Evolutionary conservation across 2,888 invertebrate genomes (phyloP).

Genomic region (Brachypterus glaber): DNA sequence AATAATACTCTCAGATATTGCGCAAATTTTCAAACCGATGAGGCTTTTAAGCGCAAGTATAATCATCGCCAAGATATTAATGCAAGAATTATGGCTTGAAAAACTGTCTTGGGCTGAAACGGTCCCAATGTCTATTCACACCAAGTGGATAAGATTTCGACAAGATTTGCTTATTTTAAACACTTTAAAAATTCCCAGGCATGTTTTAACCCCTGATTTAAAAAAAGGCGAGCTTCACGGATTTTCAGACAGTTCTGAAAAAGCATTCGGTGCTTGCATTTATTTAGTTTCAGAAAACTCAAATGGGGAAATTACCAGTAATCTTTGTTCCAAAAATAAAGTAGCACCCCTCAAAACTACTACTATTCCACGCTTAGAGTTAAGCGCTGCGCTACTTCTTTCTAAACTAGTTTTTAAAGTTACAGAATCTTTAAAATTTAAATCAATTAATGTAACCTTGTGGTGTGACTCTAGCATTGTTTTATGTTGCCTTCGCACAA

Average conservation of each 20-base stretch:
- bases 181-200: slow-evolving; percentile 7
- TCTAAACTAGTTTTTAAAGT: slow-evolving; percentile 12
- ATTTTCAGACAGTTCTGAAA: slow-evolving; percentile 13
- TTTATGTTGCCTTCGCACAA: slow-evolving; percentile 17
- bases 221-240: slow-evolving; percentile 11
- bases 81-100: no score
- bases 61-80: no score
- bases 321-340: slow-evolving; percentile 12
- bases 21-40: background rate
- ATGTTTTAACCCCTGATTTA: slow-evolving; percentile 1
- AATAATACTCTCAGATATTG: background rate
- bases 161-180: slow-evolving; percentile 1
- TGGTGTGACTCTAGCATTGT: slow-evolving; percentile 22
- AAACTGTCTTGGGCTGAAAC: no score
- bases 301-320: no score
- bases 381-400: slow-evolving; percentile 15
- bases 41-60: no score
- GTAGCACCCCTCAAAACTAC: slow-evolving; percentile 14
- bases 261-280: no score
- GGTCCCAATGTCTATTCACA: no score
- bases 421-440: slow-evolving; percentile 5
- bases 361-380: slow-evolving; percentile 17
- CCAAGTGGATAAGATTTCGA: slow-evolving; percentile 7
- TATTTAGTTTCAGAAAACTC: no score
- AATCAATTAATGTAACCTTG: slow-evolving; percentile 8